These are phyloP conservation scores for Lepidotrigona ventralis DNA, from an alignment of 1,140 invertebrate species.

Conservation along the genomic window DNA sequence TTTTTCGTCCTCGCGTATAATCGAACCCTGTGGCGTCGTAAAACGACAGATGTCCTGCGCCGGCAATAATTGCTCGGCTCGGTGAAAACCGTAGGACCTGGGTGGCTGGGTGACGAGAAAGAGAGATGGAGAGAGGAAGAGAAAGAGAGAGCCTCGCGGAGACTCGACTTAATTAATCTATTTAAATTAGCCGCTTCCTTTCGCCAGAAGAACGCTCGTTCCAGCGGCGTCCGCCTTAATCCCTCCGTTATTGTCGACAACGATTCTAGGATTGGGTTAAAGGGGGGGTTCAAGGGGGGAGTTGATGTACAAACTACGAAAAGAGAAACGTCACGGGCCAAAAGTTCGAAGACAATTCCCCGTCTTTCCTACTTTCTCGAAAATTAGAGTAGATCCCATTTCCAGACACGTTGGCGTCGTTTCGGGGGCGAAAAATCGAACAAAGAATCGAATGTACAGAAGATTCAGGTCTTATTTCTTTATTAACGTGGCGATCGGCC, in stretches of 20 bases:
- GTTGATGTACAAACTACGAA: neutral
- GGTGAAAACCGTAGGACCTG: constrained; percentile 27
- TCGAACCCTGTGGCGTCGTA: constrained; percentile 27
- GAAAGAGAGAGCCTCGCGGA: neutral
- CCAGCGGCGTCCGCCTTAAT: constrained; percentile 24
- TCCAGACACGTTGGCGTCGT: neutral
- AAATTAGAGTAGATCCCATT: constrained; percentile 9
- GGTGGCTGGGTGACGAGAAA: constrained; percentile 16
- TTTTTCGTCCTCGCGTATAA: constrained; percentile 8
- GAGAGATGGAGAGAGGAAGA: neutral
- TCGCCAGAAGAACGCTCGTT: constrained; percentile 25
- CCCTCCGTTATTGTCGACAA: constrained; percentile 24
- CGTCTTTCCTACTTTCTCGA: neutral
- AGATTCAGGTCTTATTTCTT: neutral
- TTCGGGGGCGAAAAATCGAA: neutral
- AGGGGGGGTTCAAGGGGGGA: too few species aligned
- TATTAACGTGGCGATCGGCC: too few species aligned
- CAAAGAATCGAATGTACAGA: neutral
- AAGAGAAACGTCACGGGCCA: constrained; percentile 8
- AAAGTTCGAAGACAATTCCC: neutral
- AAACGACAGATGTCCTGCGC: constrained; percentile 37
- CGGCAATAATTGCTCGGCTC: constrained; percentile 59
- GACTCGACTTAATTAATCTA: constrained; percentile 72
- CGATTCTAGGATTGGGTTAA: neutral
- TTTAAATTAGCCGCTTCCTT: constrained; percentile 69